Conservation (phyloP, 2,113 vertebrate species). For the Holacanthus passer region DNA sequence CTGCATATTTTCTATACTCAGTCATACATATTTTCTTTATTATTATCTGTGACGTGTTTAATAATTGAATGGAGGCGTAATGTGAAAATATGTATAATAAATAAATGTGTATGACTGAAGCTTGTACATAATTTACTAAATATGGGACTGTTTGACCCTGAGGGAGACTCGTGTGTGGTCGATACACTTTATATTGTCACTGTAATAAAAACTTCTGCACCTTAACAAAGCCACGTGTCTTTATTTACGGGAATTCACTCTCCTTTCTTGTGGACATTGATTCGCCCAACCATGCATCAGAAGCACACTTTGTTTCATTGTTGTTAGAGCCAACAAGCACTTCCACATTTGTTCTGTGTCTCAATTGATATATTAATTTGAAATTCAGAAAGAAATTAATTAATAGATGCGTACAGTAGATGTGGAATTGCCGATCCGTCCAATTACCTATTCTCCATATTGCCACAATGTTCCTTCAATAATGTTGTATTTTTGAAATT, state of each 20-base stretch:
- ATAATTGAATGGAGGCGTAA: neutral
- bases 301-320: neutral
- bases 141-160: neutral
- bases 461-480: neutral
- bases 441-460: neutral
- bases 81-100: too few relatives aligned
- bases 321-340: too few relatives aligned
- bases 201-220: neutral
- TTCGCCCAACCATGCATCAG: neutral
- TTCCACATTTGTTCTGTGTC: too few relatives aligned
- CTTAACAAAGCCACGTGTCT: neutral
- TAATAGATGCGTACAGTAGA: neutral
- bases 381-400: neutral
- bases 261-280: neutral
- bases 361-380: neutral
- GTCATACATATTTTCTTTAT: neutral
- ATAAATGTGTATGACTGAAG: neutral
- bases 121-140: neutral
- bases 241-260: neutral
- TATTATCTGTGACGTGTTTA: neutral
- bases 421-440: neutral
- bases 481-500: neutral
- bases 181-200: neutral
- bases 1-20: too few relatives aligned
- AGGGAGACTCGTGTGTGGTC: too few relatives aligned